Evolutionary conservation across 2,113 vertebrate species (phyloP), one percentile per base, ranked within the genome.

Genomic region (Cyanoliseus patagonus): DNA sequence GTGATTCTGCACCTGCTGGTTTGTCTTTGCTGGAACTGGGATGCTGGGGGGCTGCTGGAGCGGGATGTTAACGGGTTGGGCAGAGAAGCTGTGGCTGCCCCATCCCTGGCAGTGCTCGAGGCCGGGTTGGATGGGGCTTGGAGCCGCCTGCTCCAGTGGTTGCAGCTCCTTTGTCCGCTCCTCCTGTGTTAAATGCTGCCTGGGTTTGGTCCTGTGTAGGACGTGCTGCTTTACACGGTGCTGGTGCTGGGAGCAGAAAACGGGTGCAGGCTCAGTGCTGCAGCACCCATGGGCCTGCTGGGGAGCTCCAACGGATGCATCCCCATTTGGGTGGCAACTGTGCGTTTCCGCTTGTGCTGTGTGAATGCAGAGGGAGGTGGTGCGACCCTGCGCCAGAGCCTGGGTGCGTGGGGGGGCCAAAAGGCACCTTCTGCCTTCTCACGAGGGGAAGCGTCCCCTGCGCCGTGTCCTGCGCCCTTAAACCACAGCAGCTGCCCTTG

Each of bases 271-370:
- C 5, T 1, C 4, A 11, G 33, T 4, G 4, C 76, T 8, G 62
- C 51, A 7, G 55, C 35, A 4, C 12, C 23, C 57, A 0, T 0
- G 3, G 79, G 37, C 3, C 31, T 7, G 53, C 15, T 2, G 8
- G 47, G 35, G 33, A 37, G 19, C 20, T 41, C 1, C 0, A 4
- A 9, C 4, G 13, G 1, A 11, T 0, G 14, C 13, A 1, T 13
- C 55, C 44, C 28, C 41, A 0, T 23, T 6, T 4, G 70, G 52
- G 80, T 2, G 31, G 39, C 42, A 35, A 7, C 5, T 0, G 3
- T 0, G 10, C 3, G 0, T 4, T 15, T 88, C 33, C 2, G 3
- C 37, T 72, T 6, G 7, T 28, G 42, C 24, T 6, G 0, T 23
- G 37, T 11, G 52, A 35, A 16, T 7, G 22, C 2, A 33, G 42